phyloP scores from a whole-genome alignment of 2,797 vertebrate genomes.

The Agapornis canus region DNA sequence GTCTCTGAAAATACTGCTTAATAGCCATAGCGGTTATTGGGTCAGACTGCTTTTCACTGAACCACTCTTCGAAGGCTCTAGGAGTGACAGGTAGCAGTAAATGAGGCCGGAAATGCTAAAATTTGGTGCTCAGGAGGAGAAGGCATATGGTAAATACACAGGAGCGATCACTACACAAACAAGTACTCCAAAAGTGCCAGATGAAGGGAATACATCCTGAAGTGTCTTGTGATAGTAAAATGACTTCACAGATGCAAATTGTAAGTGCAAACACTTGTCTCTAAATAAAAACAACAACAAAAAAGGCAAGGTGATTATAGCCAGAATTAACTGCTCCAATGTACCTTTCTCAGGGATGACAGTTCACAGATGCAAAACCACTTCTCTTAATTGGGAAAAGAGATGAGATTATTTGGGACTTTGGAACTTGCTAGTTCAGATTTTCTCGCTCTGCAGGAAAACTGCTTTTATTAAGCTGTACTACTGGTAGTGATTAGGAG shows the following conservation, averaged over 20 bases:
- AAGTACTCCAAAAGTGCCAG: not conserved
- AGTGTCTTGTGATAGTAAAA: not conserved
- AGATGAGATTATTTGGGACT: slow-evolving; percentile 40
- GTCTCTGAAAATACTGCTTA: not conserved
- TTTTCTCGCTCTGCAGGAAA: slow-evolving; percentile 58
- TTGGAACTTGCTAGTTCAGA: slow-evolving; percentile 51
- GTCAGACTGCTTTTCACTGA: not conserved
- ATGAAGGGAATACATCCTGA: not conserved
- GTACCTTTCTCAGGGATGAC: not conserved
- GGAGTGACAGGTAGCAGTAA: not conserved
- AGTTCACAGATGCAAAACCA: slow-evolving; percentile 5
- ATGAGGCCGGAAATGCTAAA: not conserved
- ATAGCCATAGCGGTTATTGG: not conserved
- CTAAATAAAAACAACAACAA: not conserved
- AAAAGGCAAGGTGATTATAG: not conserved
- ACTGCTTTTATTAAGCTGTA: not conserved
- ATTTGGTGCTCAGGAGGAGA: not conserved
- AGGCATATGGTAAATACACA: not conserved
- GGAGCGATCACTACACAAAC: fast-evolving
- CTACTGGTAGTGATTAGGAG: not conserved
- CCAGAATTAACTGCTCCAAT: not conserved
- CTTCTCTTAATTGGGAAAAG: not conserved
- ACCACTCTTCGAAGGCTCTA: not conserved
- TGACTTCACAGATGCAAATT: not conserved
- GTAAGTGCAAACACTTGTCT: not conserved